phyloP scores from a whole-genome alignment of 2,888 invertebrate species.

The Limenitis camilla region DNA sequence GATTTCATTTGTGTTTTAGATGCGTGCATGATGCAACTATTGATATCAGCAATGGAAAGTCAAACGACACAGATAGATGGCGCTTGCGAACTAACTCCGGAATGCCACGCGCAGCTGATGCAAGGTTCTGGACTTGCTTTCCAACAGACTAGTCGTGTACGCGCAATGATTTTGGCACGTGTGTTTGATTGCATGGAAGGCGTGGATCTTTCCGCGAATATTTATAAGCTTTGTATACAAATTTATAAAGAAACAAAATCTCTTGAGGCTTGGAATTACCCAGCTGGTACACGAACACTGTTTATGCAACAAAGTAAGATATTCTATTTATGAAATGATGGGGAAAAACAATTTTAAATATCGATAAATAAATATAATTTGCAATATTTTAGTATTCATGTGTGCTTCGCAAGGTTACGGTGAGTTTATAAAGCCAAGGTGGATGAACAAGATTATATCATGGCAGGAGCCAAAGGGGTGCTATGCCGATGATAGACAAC shows the following conservation, averaged over 20 bases:
- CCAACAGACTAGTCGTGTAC: slow-evolving; percentile 58
- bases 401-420: slow-evolving; percentile 65
- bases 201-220: slow-evolving; percentile 52
- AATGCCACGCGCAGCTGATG: slow-evolving; percentile 54
- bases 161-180: slow-evolving; percentile 48
- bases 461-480: slow-evolving; percentile 68
- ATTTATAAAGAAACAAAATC: slow-evolving; percentile 66
- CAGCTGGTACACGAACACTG: slow-evolving; percentile 57
- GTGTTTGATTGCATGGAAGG: slow-evolving; percentile 62
- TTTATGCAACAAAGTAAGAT: slow-evolving; percentile 65
- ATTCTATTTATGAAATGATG: background rate
- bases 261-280: slow-evolving; percentile 63
- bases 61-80: slow-evolving; percentile 56
- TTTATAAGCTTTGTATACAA: slow-evolving; percentile 65
- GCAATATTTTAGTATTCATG: slow-evolving; percentile 46
- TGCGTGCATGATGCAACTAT: slow-evolving; percentile 65
- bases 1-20: slow-evolving; percentile 37
- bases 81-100: slow-evolving; percentile 54
- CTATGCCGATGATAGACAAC: slow-evolving; percentile 58
- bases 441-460: slow-evolving; percentile 65
- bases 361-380: too few relatives aligned
- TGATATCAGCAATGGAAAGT: slow-evolving; percentile 63
- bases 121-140: slow-evolving; percentile 60
- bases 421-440: slow-evolving; percentile 66
- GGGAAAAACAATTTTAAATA: too few relatives aligned